Base-by-base conservation (phyloP, 1,140 invertebrate genomes). In the Macrosteles quadrilineatus region DNA sequence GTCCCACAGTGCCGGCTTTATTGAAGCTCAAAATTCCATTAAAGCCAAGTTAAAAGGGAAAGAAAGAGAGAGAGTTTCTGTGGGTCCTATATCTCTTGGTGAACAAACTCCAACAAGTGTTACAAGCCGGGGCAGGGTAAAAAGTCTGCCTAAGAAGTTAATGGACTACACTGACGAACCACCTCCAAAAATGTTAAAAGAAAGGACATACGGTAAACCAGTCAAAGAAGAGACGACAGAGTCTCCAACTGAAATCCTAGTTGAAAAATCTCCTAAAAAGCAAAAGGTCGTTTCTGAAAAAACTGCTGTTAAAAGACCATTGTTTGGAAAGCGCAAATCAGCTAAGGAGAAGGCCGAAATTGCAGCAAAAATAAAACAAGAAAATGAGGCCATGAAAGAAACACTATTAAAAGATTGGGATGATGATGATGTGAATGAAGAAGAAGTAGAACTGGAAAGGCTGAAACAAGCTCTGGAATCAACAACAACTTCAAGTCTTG, bases 1-100 rank as follows among this genome's bases (percentile, higher is more conserved):
- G 84, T 88, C 83, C 81, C 88, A 82, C 83, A 87, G 75, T 81
- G 79, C 75, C 63, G 73, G 76, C 80, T 77, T 76, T 80, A 40
- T 68, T 17, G 67, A 70, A 78, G 79, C 65, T 80, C 78, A 59
- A 59, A 59, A 30, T n/a, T 25, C 55, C 27, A 29, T 59, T 2
- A 59, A 29, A 59, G 55, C 55, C 23, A 59, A 29, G 23, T 2
- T 30, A 14, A 59, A 59, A 59, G 6, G 4, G 4, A 59, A 29
- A 59, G 27, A 30, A 12, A 59, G 27, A 59, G 55, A 59, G 17
- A 4, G 25, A 6, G 27, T 12, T 59, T 29, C 55, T 21, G 4
- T 74, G 78, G 76, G 30, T 27, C 55, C 47, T 9, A 59, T 59
- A 9, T 27, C 21, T 4, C 27, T 59, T 23, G 9, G 21, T 29